Evolutionary conservation across 2,888 invertebrate genomes (phyloP).

Genomic region (Phyto melanocephala): DNA sequence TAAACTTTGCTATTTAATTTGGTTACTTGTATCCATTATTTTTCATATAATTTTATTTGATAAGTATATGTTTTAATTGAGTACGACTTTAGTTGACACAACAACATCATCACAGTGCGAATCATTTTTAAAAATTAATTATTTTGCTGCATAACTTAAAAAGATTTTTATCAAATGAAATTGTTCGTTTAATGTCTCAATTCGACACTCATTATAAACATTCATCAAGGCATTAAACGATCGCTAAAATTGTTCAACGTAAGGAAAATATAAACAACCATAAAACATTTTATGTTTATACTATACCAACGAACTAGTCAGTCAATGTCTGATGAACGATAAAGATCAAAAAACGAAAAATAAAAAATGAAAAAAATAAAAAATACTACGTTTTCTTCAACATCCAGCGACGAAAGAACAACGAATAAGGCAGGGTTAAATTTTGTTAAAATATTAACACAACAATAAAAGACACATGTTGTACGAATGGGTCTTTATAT

Average conservation of each 20-base stretch:
- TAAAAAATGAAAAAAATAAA: too few species aligned
- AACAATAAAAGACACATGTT: conserved; percentile 25
- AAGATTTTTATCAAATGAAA: conserved; percentile 30
- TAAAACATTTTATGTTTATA: neutral
- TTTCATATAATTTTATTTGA: too few species aligned
- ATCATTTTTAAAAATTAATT: neutral
- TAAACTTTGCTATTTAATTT: too few species aligned
- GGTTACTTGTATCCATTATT: too few species aligned
- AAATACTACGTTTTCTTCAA: neutral
- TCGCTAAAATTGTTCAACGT: conserved; percentile 65
- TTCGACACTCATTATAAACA: conserved; percentile 73
- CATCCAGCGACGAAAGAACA: neutral
- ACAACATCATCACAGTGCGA: neutral
- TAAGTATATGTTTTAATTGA: too few species aligned
- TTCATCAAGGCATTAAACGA: conserved; percentile 72
- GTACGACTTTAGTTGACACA: neutral
- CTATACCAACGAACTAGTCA: neutral
- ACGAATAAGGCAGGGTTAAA: neutral
- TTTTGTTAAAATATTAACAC: neutral
- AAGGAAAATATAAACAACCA: conserved; percentile 47
- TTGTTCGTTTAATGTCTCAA: conserved; percentile 72
- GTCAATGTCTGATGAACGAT: conserved; percentile 29
- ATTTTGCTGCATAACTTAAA: neutral
- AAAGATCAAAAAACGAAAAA: conserved; percentile 42
- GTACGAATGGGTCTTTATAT: neutral